These are phyloP conservation scores for Dicrurus megarhynchus DNA, from an alignment of 2,113 vertebrate species.

Conservation along the genomic window DNA sequence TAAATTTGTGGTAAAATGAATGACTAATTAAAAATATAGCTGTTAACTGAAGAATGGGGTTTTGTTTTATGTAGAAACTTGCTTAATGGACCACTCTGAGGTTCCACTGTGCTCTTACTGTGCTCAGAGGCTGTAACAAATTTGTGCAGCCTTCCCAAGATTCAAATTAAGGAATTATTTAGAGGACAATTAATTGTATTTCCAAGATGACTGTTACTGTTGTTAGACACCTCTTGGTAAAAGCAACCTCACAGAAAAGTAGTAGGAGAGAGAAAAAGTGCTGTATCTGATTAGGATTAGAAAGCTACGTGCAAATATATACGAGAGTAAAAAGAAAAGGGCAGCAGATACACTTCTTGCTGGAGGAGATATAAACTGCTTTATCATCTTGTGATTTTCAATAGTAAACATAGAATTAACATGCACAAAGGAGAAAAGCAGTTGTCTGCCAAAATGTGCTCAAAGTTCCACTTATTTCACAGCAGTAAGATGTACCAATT, in stretches of 20 bases:
- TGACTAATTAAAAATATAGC: conserved; percentile 17
- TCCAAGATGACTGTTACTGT: neutral
- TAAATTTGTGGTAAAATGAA: neutral
- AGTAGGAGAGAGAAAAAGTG: neutral
- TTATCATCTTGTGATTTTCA: neutral
- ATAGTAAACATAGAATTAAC: neutral
- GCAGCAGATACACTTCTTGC: neutral
- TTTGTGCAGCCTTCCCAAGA: neutral
- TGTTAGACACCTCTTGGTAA: neutral
- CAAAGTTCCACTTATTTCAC: neutral
- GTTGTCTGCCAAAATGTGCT: neutral
- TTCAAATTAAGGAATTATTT: conserved; percentile 3
- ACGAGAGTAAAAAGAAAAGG: neutral
- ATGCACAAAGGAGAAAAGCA: neutral
- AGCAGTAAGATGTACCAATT: neutral
- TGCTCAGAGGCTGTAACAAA: conserved; percentile 39
- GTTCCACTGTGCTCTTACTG: neutral
- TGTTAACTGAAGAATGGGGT: neutral
- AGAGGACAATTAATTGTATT: neutral
- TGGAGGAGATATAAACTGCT: neutral
- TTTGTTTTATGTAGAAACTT: neutral
- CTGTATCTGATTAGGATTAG: neutral
- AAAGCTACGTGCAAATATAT: neutral
- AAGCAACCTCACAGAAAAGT: neutral
- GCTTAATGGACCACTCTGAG: neutral